Base-by-base conservation (phyloP, 1,140 invertebrate genomes). In the Penaeus japonicus region DNA sequence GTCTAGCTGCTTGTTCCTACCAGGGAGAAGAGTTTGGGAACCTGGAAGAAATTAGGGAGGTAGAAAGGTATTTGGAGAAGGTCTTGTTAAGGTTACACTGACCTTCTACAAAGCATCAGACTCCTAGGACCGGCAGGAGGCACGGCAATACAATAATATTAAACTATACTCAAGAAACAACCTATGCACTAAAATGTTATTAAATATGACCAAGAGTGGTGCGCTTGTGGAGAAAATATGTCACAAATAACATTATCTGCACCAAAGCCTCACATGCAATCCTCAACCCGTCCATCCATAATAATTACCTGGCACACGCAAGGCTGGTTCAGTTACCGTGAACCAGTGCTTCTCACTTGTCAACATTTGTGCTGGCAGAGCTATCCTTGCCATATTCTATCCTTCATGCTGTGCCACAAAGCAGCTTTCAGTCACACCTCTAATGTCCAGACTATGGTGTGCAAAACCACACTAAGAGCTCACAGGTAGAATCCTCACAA, bases 11-110 rank as follows among this genome's bases (percentile, higher is more conserved):
- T 57, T 78, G 75, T 86, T 80, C 35, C 84, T 86, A 82, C 73
- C 62, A 87, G 85, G 80, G 86, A 75, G 57, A 78, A 83, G 80
- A 20, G 62, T 77, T 83, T 82, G 86, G 85, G 55, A 77, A 75
- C 62, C 79, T 83, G 86, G 86, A 82, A 88, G 79, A 83, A 75
- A 77, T 70, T 73, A 83, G 79, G 79, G 86, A 83, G 79, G 79
- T 82, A 88, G 86, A 83, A 81, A 87, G 78, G 79, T 87, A 82
- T 73, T 83, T 55, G 84, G 70, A 47, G 32, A 75, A 85, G 70
- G 84, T 53, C 32, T 53, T 77, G 70, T 77, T 77, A 77, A 20
- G 55, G 57, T 83, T 62, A 83, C 80, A 83, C 22, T 83, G 80
- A 83, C 80, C 80, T 83, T 62, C 59, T 59, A 65, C 80, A 83